Conservation (phyloP, 2,797 vertebrate genomes). For the Sparidentex hasta region DNA sequence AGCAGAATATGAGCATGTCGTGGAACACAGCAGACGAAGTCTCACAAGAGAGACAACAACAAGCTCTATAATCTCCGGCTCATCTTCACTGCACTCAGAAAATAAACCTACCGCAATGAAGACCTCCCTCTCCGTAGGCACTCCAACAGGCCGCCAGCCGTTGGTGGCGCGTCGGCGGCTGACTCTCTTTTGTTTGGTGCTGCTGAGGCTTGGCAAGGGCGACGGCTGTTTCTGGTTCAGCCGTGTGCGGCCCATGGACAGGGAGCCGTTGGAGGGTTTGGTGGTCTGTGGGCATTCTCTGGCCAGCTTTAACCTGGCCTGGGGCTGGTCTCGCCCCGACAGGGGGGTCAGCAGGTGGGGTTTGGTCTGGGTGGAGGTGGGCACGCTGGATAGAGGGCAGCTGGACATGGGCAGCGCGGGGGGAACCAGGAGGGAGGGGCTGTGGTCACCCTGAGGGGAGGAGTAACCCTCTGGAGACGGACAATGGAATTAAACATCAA, state of each 20-base stretch:
- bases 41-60: conserved; percentile 28
- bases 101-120: conserved; percentile 93
- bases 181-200: conserved; percentile 91
- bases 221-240: conserved; percentile 87
- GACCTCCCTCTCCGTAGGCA: conserved; percentile 93
- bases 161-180: conserved; percentile 92
- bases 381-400: conserved; percentile 93
- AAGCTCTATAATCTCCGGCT: conserved; percentile 19
- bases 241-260: conserved; percentile 85
- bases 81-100: conserved; percentile 8
- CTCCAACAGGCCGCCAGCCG: conserved; percentile 96
- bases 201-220: conserved; percentile 82
- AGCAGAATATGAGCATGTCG: conserved; percentile 21
- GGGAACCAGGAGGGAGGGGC: conserved; percentile 90
- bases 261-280: conserved; percentile 91
- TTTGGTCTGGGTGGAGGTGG: conserved; percentile 91
- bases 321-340: conserved; percentile 87
- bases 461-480: conserved; percentile 85
- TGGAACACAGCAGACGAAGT: conserved; percentile 2
- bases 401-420: conserved; percentile 92
- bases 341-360: conserved; percentile 91
- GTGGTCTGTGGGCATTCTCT: conserved; percentile 92
- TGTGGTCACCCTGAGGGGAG: conserved; percentile 93
- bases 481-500: conserved; percentile 1
- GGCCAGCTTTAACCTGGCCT: conserved; percentile 86